Evolutionary conservation across 2,797 vertebrate genomes (phyloP), one percentile per base, ranked within the genome.

Genomic region (Myoxocephalus aenaeus): DNA sequence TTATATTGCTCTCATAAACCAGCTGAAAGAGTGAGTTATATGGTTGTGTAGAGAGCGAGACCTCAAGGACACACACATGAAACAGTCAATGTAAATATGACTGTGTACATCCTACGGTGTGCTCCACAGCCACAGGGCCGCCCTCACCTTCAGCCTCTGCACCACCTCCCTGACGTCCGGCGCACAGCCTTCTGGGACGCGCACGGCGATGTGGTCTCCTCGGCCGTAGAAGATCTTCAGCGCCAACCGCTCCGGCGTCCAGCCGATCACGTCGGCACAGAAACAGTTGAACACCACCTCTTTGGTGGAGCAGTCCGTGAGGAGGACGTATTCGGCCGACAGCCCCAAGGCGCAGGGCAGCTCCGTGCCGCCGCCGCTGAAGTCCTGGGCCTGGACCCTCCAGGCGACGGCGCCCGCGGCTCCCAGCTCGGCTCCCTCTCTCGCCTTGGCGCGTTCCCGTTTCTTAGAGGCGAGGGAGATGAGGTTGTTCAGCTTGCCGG

Each of bases 271-370:
- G 0, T 99, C 98, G 0, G 94, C 95, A 1, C 97, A 97, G 89
- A 97, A 97, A 82, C 97, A 99, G 80, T 98, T 97, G 61, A 99
- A 99, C 4, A 98, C 97, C 59, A 98, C 97, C 46, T 97, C 97
- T 88, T 98, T 98, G 80, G 96, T 96, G 15, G 42, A 80, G 1
- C 95, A 84, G 85, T 98, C 97, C 5, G 95, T 73, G 5, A 99
- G 87, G 7, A 98, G 95, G 12, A 98, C 71, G 0, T 97, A 96
- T 50, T 98, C 97, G 0, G 93, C 95, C 0, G 98, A 99, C 27
- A 99, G 73, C 0, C 95, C 98, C 87, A 99, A 51, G 0, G 93
- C 90, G 44, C 97, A 97, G 3, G 95, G 83, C 0, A 97, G 89
- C 68, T 98, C 97, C 0, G 73, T 50, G 0, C 94, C 94, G 0